Evolutionary conservation across 2,797 vertebrate genomes (phyloP), one percentile per base, ranked within the genome.

Genomic region (Alfaro cultratus): DNA sequence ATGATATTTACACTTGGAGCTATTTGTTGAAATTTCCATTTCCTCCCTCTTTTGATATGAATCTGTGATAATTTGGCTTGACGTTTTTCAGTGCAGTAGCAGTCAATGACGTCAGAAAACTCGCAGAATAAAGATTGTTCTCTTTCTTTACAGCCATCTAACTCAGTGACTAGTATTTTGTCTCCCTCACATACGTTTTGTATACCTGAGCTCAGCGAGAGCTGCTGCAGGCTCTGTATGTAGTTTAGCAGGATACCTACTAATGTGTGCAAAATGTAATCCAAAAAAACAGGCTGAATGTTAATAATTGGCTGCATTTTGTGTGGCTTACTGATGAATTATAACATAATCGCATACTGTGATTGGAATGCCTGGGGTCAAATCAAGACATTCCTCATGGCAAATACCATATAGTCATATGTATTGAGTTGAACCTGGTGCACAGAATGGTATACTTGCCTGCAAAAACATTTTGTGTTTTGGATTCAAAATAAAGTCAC

Each of bases 401-500:
- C 39, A 71, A 60, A 80, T 75, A 36, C n/a, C 60, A 12, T 81
- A 76, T 74, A 60, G 72, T 79, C 31, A 71, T 75, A 73, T 81
- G 45, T 6, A 60, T 46, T 34, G 82, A 89, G 87, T 85, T 49
- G 18, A 71, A 79, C 47, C 60, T 74, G 67, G 39, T 84, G 83
- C 74, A 82, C 81, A 75, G 81, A 45, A 75, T 85, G 86, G 84
- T 80, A 74, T 60, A 77, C 78, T 73, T 82, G 74, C 75, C 75
- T 84, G 78, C 74, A 29, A 26, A 80, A 51, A 9, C 49, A 51
- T 86, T 90, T 86, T 79, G 67, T 85, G 81, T 88, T 90, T 91
- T 80, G 67, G 73, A 85, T 83, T 41, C 49, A 68, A 85, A 87
- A 80, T 86, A 79, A 80, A 88, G 83, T 75, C 88, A 87, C 80